Conservation (phyloP, 2,797 vertebrate species). For the Hyperoplus lanceolatus region DNA sequence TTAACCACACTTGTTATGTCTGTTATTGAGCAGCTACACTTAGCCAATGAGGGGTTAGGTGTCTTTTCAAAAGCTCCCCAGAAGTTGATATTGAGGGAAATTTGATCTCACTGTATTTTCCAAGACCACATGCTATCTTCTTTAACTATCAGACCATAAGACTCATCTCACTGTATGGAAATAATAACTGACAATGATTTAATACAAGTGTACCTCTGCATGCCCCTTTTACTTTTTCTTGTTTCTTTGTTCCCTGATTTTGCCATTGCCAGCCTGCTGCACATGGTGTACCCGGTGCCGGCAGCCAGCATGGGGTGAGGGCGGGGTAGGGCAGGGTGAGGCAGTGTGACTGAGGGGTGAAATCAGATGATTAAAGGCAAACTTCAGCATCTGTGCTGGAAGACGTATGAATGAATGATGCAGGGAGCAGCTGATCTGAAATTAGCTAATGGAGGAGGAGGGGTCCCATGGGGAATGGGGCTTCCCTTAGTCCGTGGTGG, state of each 20-base stretch:
- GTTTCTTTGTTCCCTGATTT: slow-evolving; percentile 41
- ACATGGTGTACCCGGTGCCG: slow-evolving; percentile 11
- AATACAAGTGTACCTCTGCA: slow-evolving; percentile 8
- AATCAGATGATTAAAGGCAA: slow-evolving; percentile 81
- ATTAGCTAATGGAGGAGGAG: slow-evolving; percentile 85
- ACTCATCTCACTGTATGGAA: background rate
- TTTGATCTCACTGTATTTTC: background rate
- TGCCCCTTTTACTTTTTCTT: slow-evolving; percentile 9
- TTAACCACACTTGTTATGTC: background rate
- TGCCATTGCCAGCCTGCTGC: slow-evolving; percentile 32
- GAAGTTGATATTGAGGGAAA: slow-evolving; percentile 16
- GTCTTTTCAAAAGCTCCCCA: background rate
- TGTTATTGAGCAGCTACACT: background rate
- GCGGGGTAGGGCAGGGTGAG: slow-evolving; percentile 17
- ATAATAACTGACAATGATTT: background rate
- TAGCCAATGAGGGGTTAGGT: background rate
- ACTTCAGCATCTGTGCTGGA: slow-evolving; percentile 76
- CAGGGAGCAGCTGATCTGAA: slow-evolving; percentile 83
- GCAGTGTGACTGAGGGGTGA: slow-evolving; percentile 47
- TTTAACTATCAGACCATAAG: background rate
- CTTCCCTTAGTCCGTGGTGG: slow-evolving; percentile 62
- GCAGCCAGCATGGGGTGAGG: slow-evolving; percentile 43
- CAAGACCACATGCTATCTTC: background rate
- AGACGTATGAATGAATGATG: slow-evolving; percentile 84
- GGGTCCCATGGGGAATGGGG: slow-evolving; percentile 61